Evolutionary conservation across 2,113 vertebrate species (phyloP).

Genomic region (Pelecanus crispus): DNA sequence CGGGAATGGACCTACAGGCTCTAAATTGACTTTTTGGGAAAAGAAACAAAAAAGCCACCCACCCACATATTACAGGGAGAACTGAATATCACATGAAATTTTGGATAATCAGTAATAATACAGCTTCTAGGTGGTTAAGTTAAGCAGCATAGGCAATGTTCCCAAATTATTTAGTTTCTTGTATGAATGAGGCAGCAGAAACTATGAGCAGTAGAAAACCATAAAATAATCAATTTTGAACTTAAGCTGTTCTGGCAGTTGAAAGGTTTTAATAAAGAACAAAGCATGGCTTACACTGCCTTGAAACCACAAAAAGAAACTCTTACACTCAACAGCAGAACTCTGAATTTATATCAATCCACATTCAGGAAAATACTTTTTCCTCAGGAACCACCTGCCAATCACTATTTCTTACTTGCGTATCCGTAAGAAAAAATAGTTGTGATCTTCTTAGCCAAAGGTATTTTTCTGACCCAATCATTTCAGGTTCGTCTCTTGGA

Average conservation of each 20-base stretch:
- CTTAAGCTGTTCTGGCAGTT: not conserved
- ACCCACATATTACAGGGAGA: not conserved
- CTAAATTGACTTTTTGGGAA: not conserved
- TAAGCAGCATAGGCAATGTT: not conserved
- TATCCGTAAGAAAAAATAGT: slow-evolving; percentile 83
- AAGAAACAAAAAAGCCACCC: not conserved
- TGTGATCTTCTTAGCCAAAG: slow-evolving; percentile 91
- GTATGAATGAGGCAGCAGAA: not conserved
- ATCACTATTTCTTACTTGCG: slow-evolving; percentile 75
- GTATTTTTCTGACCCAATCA: slow-evolving; percentile 73
- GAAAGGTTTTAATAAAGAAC: not conserved
- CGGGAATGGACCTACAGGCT: not conserved
- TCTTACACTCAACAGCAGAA: not conserved
- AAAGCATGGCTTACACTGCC: not conserved
- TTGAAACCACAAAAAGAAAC: not conserved
- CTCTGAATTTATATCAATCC: not conserved
- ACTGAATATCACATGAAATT: not conserved
- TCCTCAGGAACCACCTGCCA: not conserved
- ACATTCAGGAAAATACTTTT: not conserved
- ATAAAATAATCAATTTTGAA: not conserved
- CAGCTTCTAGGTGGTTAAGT: not conserved
- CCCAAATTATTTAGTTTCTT: not conserved
- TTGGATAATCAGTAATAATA: not conserved
- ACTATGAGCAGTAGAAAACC: not conserved
- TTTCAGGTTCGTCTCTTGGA: slow-evolving; percentile 82